A percentile compares a stretch with the other conserved stretches of the same genome.
These are phyloP conservation scores for Corapipo altera DNA, from an alignment of 2,113 vertebrate species.

Conservation along the genomic window DNA sequence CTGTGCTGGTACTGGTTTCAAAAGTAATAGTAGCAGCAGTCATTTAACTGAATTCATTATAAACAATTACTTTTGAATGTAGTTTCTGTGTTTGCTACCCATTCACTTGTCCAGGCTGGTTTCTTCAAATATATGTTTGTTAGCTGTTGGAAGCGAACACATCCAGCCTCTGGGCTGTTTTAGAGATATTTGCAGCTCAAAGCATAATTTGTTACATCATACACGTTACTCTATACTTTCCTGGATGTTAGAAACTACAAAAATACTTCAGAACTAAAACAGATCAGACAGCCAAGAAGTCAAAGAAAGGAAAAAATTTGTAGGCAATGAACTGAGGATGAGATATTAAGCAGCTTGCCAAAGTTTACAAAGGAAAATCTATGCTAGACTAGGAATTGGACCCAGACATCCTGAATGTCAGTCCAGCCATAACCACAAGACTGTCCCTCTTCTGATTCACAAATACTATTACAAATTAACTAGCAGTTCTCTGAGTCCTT, in stretches of 20 bases:
- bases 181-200: not conserved
- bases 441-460: slow-evolving; percentile 38
- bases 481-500: not conserved
- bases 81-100: not conserved
- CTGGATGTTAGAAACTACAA: slow-evolving; percentile 35
- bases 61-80: not conserved
- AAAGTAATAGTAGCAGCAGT: not conserved
- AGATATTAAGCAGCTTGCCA: slow-evolving; percentile 13
- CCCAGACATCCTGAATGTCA: slow-evolving; percentile 56
- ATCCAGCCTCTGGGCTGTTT: not conserved
- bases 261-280: slow-evolving; percentile 15
- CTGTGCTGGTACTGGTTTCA: not conserved
- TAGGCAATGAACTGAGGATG: not conserved
- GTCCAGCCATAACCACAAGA: slow-evolving; percentile 32
- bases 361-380: slow-evolving; percentile 43
- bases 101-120: not conserved
- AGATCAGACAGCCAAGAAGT: not conserved
- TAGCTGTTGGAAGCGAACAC: not conserved
- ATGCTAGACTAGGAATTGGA: slow-evolving; percentile 36
- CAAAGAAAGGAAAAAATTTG: not conserved
- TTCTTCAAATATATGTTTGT: not conserved
- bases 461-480: slow-evolving; percentile 21
- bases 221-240: not conserved
- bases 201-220: not conserved
- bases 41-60: not conserved